These are phyloP conservation scores for Ictidomys tridecemlineatus DNA, from an alignment of 2,113 vertebrate species.

Conservation along the genomic window DNA sequence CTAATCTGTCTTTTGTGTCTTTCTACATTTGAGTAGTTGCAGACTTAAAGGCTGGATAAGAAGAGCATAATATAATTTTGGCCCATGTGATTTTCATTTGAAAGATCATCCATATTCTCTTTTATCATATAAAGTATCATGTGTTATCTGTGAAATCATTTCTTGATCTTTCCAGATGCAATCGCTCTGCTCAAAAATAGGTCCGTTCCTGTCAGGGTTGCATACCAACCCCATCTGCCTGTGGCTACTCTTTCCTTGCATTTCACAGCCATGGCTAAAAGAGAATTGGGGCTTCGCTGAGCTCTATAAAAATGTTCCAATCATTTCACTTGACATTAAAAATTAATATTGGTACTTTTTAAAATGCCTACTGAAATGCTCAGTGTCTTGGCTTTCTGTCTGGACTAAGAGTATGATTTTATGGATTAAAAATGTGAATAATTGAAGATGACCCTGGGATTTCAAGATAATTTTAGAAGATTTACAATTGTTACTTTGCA, in stretches of 20 bases:
- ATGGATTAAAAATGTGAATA: not conserved
- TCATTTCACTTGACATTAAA: not conserved
- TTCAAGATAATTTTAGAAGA: conserved; percentile 32
- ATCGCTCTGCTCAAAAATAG: not conserved
- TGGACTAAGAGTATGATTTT: not conserved
- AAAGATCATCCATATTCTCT: not conserved
- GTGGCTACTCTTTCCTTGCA: not conserved
- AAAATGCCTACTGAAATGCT: not conserved
- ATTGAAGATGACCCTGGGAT: not conserved
- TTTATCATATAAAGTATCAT: not conserved
- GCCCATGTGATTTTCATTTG: not conserved
- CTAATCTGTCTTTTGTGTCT: not conserved
- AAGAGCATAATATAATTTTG: not conserved
- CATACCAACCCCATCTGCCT: not conserved
- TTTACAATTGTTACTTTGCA: not conserved
- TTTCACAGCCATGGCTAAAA: not conserved
- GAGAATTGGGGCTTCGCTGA: not conserved
- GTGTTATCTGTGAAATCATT: not conserved
- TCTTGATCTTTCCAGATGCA: not conserved
- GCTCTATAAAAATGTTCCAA: not conserved
- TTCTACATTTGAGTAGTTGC: not conserved
- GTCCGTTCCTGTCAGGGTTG: not conserved
- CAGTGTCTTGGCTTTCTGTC: not conserved
- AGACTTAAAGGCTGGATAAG: not conserved
- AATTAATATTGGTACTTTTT: not conserved